phyloP scores from a whole-genome alignment of 2,797 vertebrate species.

The Coilia nasus region DNA sequence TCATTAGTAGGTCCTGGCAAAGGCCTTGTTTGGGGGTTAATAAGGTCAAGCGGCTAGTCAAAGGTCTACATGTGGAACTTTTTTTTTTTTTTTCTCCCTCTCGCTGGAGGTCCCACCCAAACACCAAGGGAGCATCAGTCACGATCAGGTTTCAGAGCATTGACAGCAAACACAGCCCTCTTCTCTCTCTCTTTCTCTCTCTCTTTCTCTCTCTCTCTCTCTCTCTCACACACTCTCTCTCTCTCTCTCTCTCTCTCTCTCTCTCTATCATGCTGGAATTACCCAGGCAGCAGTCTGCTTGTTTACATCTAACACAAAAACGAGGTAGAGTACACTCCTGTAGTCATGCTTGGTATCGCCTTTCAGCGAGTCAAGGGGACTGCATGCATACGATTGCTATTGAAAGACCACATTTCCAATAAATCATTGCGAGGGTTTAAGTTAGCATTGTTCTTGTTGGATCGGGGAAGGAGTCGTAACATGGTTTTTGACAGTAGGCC shows the following conservation, averaged over 20 bases:
- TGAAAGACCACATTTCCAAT: not conserved
- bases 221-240: constrained; percentile 37
- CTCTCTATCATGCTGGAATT: not conserved
- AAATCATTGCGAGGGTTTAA: not conserved
- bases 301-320: not conserved
- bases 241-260: constrained; percentile 12
- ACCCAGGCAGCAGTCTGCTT: not conserved
- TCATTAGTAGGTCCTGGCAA: constrained; percentile 57
- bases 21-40: constrained; percentile 75
- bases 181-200: constrained; percentile 22
- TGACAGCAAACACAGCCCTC: constrained; percentile 30
- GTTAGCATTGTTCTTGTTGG: constrained; percentile 1
- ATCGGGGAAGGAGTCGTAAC: not conserved
- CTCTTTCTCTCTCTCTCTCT: constrained; percentile 32
- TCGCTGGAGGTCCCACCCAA: constrained; percentile 34
- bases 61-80: constrained; percentile 79
- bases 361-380: not conserved
- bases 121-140: constrained; percentile 61
- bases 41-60: constrained; percentile 72
- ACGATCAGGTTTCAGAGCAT: constrained; percentile 63
- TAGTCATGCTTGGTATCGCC: not conserved
- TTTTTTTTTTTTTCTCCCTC: constrained; percentile 66
- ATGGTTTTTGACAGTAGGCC: not conserved
- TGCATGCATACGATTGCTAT: not conserved
- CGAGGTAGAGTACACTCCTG: not conserved